These are phyloP conservation scores for Altica lythri DNA, from an alignment of 2,888 invertebrate genomes.

Conservation along the genomic window DNA sequence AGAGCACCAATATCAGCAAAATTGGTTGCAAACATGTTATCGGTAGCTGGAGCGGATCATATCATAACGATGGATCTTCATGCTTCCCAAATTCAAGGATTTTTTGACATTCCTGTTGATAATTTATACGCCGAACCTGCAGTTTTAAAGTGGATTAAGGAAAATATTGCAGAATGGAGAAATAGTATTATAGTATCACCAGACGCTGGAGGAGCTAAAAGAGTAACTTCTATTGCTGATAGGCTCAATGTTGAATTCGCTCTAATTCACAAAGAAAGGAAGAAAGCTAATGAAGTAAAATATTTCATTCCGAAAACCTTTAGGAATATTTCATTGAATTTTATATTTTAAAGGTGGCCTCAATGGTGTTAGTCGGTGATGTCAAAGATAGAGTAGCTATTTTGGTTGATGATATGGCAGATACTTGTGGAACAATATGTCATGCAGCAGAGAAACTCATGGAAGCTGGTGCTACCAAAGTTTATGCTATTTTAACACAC, in stretches of 20 bases:
- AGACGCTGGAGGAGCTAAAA: constrained; percentile 94
- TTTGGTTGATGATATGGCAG: constrained; percentile 96
- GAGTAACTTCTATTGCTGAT: constrained; percentile 70
- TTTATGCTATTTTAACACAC: constrained; percentile 92
- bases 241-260: constrained; percentile 92
- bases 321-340: not conserved
- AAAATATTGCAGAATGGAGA: constrained; percentile 91
- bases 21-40: constrained; percentile 92
- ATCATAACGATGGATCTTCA: constrained; percentile 98
- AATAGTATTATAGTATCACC: constrained; percentile 94
- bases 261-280: constrained; percentile 93
- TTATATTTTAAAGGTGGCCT: constrained; percentile 70
- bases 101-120: constrained; percentile 96
- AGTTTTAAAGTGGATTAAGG: constrained; percentile 93
- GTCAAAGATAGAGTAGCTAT: constrained; percentile 91
- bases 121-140: constrained; percentile 96
- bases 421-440: constrained; percentile 91
- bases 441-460: constrained; percentile 92
- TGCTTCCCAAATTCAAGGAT: constrained; percentile 96
- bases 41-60: constrained; percentile 94
- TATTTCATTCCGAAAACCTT: not conserved
- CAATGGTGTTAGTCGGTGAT: constrained; percentile 95
- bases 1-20: constrained; percentile 95
- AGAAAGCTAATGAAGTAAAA: constrained; percentile 83
- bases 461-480: constrained; percentile 88